Conservation (phyloP, 1,140 invertebrate genomes). For the Forficula auricularia region DNA sequence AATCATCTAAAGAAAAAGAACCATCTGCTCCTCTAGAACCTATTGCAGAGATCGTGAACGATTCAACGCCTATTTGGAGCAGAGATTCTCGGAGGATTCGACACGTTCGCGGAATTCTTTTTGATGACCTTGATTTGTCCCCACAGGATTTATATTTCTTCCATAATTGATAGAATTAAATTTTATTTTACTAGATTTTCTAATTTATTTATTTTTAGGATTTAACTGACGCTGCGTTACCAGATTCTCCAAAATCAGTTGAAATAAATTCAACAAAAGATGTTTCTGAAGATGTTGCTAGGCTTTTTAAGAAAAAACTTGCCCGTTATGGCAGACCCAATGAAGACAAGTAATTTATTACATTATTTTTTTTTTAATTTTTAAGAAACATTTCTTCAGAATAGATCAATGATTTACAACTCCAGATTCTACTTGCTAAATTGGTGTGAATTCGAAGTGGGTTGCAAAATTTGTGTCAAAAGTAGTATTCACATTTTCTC, state of each 20-base stretch:
- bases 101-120: constrained; percentile 39
- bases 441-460: too few species aligned
- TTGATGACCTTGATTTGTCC: constrained; percentile 25
- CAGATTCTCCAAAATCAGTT: constrained; percentile 17
- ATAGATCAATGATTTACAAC: too few species aligned
- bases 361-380: too few species aligned
- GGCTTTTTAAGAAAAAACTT: not conserved
- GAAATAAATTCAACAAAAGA: constrained; percentile 11
- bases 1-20: too few species aligned
- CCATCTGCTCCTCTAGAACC: constrained; percentile 7
- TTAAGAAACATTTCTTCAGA: constrained; percentile 13
- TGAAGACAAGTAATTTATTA: too few species aligned
- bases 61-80: constrained; percentile 40
- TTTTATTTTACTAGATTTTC: constrained; percentile 17
- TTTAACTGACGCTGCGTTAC: constrained; percentile 7
- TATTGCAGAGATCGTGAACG: constrained; percentile 8
- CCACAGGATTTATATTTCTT: constrained; percentile 20
- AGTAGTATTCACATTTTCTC: too few species aligned
- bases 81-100: constrained; percentile 32
- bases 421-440: too few species aligned
- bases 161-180: constrained; percentile 4
- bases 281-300: constrained; percentile 15
- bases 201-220: constrained; percentile 19
- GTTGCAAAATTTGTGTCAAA: too few species aligned
- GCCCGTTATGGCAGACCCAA: too few species aligned